phyloP scores from a whole-genome alignment of 2,113 vertebrate genomes.

The Lontra canadensis region DNA sequence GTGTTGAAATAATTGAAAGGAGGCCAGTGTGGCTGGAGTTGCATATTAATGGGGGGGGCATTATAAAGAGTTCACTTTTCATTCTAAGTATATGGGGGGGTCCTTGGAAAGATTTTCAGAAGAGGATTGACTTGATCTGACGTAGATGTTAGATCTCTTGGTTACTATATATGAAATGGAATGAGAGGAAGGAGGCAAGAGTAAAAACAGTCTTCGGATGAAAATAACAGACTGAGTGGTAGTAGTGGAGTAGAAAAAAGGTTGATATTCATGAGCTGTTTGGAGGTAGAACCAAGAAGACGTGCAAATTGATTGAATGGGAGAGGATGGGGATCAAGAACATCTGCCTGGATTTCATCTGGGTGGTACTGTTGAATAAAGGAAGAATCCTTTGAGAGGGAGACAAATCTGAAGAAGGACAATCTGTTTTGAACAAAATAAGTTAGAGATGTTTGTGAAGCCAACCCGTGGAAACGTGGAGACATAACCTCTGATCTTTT shows the following conservation, averaged over 20 bases:
- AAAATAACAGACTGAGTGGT: not conserved
- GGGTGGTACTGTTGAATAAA: not conserved
- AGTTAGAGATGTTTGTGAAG: conserved; percentile 13
- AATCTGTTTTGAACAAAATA: conserved; percentile 36
- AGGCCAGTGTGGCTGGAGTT: not conserved
- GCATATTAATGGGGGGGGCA: not conserved
- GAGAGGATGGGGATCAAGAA: not conserved
- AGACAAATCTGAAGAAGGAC: not conserved
- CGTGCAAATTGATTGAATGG: not conserved
- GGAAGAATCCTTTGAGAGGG: not conserved
- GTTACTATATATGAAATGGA: not conserved
- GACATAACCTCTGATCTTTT: not conserved
- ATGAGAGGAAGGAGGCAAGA: not conserved
- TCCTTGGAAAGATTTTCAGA: conserved; percentile 12
- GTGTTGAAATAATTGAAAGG: not conserved
- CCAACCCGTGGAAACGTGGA: not conserved
- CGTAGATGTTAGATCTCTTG: not conserved
- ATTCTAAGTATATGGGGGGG: not conserved
- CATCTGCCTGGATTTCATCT: conserved; percentile 30
- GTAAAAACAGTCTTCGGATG: not conserved
- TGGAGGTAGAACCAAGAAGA: not conserved
- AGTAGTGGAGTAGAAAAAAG: not conserved
- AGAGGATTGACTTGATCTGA: not conserved
- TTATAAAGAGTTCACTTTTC: not conserved
- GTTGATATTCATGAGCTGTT: conserved; percentile 9